Evolutionary conservation across 2,113 vertebrate genomes (phyloP).

Genomic region (Paramisgurnus dabryanus): DNA sequence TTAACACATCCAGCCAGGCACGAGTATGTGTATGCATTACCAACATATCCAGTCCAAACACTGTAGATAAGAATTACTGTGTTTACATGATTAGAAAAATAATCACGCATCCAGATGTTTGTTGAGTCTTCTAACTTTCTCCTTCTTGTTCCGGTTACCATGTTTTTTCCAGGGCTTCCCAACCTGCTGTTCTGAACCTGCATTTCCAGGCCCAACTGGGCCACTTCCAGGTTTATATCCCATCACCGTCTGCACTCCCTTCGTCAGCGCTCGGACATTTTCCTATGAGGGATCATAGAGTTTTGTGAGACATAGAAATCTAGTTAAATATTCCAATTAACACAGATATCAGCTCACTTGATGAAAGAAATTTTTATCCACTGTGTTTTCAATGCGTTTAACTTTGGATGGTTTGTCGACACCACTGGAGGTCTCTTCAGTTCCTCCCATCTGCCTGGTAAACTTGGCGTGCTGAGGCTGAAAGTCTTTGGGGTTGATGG

Average conservation of each 20-base stretch:
- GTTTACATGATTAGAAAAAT: neutral
- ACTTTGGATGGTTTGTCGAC: conserved; percentile 67
- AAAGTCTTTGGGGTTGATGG: conserved; percentile 78
- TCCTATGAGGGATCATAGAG: conserved; percentile 71
- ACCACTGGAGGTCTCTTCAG: conserved; percentile 23
- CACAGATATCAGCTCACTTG: conserved; percentile 74
- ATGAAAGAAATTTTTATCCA: conserved; percentile 93
- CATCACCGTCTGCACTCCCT: conserved; percentile 85
- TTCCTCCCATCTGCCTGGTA: conserved; percentile 27
- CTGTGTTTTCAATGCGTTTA: conserved; percentile 87
- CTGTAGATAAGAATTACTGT: too few species aligned
- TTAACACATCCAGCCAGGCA: neutral
- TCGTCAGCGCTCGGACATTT: conserved; percentile 87
- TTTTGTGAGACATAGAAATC: neutral
- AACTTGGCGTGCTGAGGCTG: conserved; percentile 80
- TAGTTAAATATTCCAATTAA: too few species aligned
- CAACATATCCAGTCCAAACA: neutral
- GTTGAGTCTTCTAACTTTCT: conserved; percentile 88
- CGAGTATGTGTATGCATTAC: neutral
- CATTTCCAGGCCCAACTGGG: conserved; percentile 52
- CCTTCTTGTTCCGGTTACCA: conserved; percentile 92
- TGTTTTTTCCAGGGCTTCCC: conserved; percentile 98
- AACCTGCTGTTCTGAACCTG: conserved; percentile 43
- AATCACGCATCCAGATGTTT: conserved; percentile 89
- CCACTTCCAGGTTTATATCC: conserved; percentile 83